Conservation (phyloP, 2,797 vertebrate species). For the Sebastes melanostomus region DNA sequence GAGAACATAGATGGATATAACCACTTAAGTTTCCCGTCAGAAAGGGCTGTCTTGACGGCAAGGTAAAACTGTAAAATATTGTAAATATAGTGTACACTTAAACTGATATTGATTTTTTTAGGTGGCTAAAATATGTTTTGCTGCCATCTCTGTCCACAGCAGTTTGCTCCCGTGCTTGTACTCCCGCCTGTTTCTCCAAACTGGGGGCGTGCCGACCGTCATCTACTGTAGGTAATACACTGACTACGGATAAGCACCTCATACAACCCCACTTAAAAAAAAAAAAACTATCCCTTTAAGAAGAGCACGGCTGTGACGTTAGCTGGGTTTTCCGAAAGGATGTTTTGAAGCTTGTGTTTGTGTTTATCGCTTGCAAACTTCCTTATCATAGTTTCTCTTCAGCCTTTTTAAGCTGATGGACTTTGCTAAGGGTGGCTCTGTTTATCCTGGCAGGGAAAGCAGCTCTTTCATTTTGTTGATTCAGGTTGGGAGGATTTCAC, state of each 20-base stretch:
- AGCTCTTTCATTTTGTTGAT: not conserved
- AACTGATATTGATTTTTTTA: too few relatives aligned
- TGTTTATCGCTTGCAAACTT: not conserved
- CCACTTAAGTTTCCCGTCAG: not conserved
- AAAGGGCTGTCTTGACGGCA: not conserved
- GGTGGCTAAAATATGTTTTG: too few relatives aligned
- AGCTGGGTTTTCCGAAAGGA: not conserved
- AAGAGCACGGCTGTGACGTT: not conserved
- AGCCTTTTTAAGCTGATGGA: not conserved
- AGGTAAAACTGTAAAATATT: not conserved
- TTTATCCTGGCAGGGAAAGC: not conserved
- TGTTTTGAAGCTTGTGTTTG: not conserved
- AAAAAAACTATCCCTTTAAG: not conserved
- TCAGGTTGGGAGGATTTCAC: not conserved
- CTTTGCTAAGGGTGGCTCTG: not conserved
- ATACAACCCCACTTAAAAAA: too few relatives aligned
- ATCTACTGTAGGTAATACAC: not conserved
- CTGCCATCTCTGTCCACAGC: too few relatives aligned
- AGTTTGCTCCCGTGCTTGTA: not conserved
- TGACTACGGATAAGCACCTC: not conserved
- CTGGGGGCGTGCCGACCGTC: fast-evolving
- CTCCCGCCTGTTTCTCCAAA: too few relatives aligned
- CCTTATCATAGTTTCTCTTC: not conserved
- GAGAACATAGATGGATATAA: too few relatives aligned
- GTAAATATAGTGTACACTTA: not conserved